Evolutionary conservation across 2,888 invertebrate genomes (phyloP).

Genomic region (Agrotis clavis): DNA sequence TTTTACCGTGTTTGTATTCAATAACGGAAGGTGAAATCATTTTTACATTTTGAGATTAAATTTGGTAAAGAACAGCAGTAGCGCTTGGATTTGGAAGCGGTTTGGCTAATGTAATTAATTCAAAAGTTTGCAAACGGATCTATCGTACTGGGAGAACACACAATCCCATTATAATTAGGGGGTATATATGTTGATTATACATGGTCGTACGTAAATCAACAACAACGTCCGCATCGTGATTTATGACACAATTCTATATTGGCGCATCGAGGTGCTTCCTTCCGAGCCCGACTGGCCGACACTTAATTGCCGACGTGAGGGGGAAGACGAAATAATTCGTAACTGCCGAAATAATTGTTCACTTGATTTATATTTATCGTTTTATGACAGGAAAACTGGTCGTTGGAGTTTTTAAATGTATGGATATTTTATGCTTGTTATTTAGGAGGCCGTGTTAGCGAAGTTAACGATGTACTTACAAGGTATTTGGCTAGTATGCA

Average conservation of each 20-base stretch:
- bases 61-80: conserved; percentile 45
- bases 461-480: conserved; percentile 65
- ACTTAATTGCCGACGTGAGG: conserved; percentile 79
- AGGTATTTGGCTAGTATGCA: conserved; percentile 66
- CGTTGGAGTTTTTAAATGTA: conserved; percentile 80
- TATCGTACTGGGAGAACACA: conserved; percentile 50
- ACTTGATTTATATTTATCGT: conserved; percentile 80
- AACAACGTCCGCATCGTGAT: conserved; percentile 76
- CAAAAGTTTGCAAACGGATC: conserved; percentile 44
- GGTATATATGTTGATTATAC: conserved; percentile 72
- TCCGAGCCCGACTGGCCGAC: conserved; percentile 74
- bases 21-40: conserved; percentile 60
- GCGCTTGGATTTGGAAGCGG: conserved; percentile 48
- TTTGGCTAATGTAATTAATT: conserved; percentile 49
- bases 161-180: conserved; percentile 51
- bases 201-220: conserved; percentile 78
- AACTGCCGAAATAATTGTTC: conserved; percentile 77
- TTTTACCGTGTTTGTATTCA: conserved; percentile 47
- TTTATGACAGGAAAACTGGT: conserved; percentile 78
- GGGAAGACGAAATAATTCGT: conserved; percentile 80
- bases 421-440: conserved; percentile 76
- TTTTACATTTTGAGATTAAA: conserved; percentile 56
- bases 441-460: conserved; percentile 67
- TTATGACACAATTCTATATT: conserved; percentile 80
- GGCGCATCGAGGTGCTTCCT: conserved; percentile 78